Conservation (phyloP, 2,888 invertebrate genomes). For the Zele albiditarsus region DNA sequence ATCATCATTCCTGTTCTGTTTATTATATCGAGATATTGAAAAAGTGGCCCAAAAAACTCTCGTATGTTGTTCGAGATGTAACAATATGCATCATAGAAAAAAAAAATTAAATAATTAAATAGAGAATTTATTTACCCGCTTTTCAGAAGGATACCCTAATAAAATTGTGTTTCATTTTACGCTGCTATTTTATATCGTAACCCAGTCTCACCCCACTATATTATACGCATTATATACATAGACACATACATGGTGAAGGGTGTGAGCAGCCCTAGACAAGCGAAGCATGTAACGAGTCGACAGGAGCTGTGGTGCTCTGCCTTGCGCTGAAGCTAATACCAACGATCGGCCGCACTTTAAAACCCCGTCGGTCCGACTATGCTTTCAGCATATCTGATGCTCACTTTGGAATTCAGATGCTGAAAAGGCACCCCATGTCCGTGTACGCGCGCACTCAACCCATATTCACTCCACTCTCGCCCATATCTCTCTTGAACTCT, state of each 20-base stretch:
- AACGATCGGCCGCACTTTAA: conserved; percentile 52
- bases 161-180: not conserved
- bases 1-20: no score
- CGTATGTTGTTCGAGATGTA: no score
- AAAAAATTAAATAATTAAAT: no score
- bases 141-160: not conserved
- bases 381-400: conserved; percentile 56
- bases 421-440: conserved; percentile 35
- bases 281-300: conserved; percentile 51
- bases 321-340: conserved; percentile 41
- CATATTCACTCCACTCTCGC: conserved; percentile 9
- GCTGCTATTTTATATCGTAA: not conserved
- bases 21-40: no score
- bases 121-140: no score
- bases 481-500: not conserved
- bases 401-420: conserved; percentile 46
- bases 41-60: no score
- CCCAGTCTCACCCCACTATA: not conserved
- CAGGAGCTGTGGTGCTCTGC: conserved; percentile 46
- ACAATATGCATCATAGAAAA: no score
- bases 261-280: conserved; percentile 41
- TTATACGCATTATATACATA: conserved; percentile 10
- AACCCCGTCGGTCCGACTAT: conserved; percentile 54
- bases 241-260: not conserved
- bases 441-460: conserved; percentile 20